These are phyloP conservation scores for Tinamus guttatus DNA, from an alignment of 2,113 vertebrate species.

Conservation along the genomic window DNA sequence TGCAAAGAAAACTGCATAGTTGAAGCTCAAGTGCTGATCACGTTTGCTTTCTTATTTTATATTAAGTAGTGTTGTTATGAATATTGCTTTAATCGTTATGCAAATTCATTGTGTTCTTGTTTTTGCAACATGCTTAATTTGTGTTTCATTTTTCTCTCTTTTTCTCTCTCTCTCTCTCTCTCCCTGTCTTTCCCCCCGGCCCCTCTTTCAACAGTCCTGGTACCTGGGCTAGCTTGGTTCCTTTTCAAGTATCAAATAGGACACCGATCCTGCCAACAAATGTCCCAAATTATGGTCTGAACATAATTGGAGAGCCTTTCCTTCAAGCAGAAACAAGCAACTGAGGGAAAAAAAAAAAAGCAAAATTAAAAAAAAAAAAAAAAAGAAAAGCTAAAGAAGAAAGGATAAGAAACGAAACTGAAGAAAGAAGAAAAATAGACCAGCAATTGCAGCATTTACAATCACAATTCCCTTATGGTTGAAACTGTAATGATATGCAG, in stretches of 20 bases:
- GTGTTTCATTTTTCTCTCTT: slow-evolving; percentile 30
- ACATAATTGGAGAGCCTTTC: slow-evolving; percentile 99
- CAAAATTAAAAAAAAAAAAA: slow-evolving; percentile 43
- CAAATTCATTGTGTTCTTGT: background rate
- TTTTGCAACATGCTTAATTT: slow-evolving; percentile 50
- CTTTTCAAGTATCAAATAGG: slow-evolving; percentile 99
- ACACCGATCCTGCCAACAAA: slow-evolving; percentile 98
- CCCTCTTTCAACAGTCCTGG: slow-evolving; percentile 90
- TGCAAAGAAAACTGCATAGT: background rate
- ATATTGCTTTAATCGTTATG: slow-evolving; percentile 13
- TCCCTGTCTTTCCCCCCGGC: background rate
- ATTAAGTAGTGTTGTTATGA: background rate
- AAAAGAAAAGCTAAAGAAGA: slow-evolving; percentile 40
- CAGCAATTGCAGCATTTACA: slow-evolving; percentile 88
- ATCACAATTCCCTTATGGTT: slow-evolving; percentile 82
- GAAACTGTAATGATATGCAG: slow-evolving; percentile 79
- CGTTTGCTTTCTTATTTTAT: background rate
- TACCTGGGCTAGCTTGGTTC: slow-evolving; percentile 99
- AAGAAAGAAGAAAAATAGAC: slow-evolving; percentile 82
- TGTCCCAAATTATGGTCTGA: slow-evolving; percentile 99
- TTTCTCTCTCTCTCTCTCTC: background rate
- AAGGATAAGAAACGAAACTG: slow-evolving; percentile 74
- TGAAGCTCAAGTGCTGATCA: background rate
- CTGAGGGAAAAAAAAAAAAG: slow-evolving; percentile 82
- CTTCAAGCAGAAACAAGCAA: slow-evolving; percentile 98